These are phyloP conservation scores for Rhopilema esculentum DNA, from an alignment of 30 jellyfish, hydroid and myxozoan species.

Conservation along the genomic window DNA sequence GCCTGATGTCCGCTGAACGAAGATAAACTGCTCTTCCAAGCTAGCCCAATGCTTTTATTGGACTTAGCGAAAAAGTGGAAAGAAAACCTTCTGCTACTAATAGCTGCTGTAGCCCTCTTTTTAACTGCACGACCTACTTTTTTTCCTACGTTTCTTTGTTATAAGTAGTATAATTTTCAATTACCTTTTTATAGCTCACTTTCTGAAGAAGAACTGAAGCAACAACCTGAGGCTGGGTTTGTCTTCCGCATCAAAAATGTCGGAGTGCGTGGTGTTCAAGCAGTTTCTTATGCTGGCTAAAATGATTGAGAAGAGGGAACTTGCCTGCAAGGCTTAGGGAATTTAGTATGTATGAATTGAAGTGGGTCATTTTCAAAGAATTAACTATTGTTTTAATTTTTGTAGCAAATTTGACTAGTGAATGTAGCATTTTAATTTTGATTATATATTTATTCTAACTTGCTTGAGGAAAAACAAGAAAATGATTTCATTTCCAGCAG, in stretches of 20 bases:
- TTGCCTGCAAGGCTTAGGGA: neutral
- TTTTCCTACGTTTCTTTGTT: no score
- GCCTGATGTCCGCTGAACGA: no score
- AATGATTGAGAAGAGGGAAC: neutral
- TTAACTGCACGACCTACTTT: no score
- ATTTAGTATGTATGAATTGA: neutral
- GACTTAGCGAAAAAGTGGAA: no score
- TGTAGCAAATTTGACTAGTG: neutral
- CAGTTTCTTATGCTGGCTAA: conserved; percentile 49
- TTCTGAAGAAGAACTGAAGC: conserved; percentile 56
- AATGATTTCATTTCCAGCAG: no score
- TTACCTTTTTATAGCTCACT: conserved; percentile 3
- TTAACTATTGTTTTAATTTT: no score
- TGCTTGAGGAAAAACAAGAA: neutral
- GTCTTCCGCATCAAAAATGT: conserved; percentile 59
- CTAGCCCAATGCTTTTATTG: no score
- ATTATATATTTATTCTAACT: no score
- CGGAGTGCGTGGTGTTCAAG: conserved; percentile 70
- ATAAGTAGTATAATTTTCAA: no score
- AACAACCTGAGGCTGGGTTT: conserved; percentile 66
- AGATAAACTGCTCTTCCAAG: no score
- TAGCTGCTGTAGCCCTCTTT: no score
- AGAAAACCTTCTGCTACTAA: no score
- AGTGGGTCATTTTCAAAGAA: neutral
- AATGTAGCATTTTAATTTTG: neutral